Conservation (phyloP, 2,888 invertebrate species). For the Incurvaria masculella region DNA sequence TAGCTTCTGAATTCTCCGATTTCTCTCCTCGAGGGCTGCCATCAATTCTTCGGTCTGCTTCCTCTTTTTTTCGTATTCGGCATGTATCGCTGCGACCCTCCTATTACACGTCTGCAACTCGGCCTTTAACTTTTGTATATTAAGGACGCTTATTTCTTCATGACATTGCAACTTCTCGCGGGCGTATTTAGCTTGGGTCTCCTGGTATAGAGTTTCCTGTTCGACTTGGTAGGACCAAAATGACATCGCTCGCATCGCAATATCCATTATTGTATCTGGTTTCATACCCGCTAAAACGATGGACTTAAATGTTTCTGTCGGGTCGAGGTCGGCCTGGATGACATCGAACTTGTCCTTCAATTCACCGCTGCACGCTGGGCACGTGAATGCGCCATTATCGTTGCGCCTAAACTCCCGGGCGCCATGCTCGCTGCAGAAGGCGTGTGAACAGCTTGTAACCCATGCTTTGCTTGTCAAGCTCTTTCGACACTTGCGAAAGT, state of each 20-base stretch:
- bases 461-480: slow-evolving; percentile 44
- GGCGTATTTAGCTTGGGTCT: slow-evolving; percentile 43
- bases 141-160: slow-evolving; percentile 44
- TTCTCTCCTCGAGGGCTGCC: slow-evolving; percentile 41
- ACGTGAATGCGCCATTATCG: slow-evolving; percentile 40
- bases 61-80: slow-evolving; percentile 41
- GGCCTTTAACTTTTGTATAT: slow-evolving; percentile 44
- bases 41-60: slow-evolving; percentile 45
- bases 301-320: slow-evolving; percentile 50
- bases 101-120: slow-evolving; percentile 47
- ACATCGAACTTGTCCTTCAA: slow-evolving; percentile 51
- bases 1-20: slow-evolving; percentile 45
- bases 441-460: slow-evolving; percentile 55
- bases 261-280: slow-evolving; percentile 53
- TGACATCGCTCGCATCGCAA: slow-evolving; percentile 53
- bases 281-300: slow-evolving; percentile 52
- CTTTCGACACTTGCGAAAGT: slow-evolving; percentile 51
- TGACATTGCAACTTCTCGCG: slow-evolving; percentile 43
- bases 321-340: slow-evolving; percentile 49
- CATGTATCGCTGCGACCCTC: slow-evolving; percentile 39
- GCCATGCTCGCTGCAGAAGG: slow-evolving; percentile 54
- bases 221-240: slow-evolving; percentile 55
- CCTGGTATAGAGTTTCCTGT: slow-evolving; percentile 50
- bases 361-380: slow-evolving; percentile 50
- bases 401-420: slow-evolving; percentile 47